Base-by-base conservation (phyloP, 2,888 invertebrate species). In the Panzeria rudis region DNA sequence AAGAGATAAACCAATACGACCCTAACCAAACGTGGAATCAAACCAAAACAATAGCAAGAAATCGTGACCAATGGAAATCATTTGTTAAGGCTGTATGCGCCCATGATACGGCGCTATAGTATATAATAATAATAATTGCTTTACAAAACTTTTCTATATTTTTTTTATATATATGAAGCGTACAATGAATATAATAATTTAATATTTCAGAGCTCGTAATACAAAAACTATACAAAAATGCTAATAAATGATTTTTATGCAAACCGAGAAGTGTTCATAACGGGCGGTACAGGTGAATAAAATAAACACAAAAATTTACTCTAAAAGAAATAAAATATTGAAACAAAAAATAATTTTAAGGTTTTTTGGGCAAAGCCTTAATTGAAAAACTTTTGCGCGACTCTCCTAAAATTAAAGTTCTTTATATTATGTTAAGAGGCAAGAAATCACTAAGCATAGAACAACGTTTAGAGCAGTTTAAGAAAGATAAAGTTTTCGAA, bases 321-420 rank as follows among this genome's bases (percentile, higher is more conserved):
- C 0, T 1, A 54, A 8, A 6, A 11, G 7, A 35, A 54, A 38
- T n/a, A 2, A 32, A 29, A 38, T n/a, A 20, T 54, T 50, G 32
- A 35, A 13, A 20, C 25, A 44, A 52, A 56, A n/a, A 15, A 13
- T 15, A 15, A 15, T n/a, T 69, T n/a, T 11, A 0, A 91, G 98
- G 98, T 1, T 98, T 98, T 90, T 94, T 98, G 92, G 98, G 98
- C 0, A 98, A 98, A 93, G 96, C 97, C 0, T 92, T 98, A 29
- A 94, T 98, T 6, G 98, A 98, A 92, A 98, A 98, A 91, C 92
- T 98, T 3, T 92, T 98, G 15, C 94, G 97, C 86, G 96, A 96
- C 4, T 97, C 97, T 89, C 94, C 96, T 0, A 95, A 94, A 0
- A 89, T 98, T 6, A 94, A 95, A 72, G 94, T 94, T 71, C 95